Base-by-base conservation (phyloP, 1,140 invertebrate genomes). In the Eupristina koningsbergeri region DNA sequence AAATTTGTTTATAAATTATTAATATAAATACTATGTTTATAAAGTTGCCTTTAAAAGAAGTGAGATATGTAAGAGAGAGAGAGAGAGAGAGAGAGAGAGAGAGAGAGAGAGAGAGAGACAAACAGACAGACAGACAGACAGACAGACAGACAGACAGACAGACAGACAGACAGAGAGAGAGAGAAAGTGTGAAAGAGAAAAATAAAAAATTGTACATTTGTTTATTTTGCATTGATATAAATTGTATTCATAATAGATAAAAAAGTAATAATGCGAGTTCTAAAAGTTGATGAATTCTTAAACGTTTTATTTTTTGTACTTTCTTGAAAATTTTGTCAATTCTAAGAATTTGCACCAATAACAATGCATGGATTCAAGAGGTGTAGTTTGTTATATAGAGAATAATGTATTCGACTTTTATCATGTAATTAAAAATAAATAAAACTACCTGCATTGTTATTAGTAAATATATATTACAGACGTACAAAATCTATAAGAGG, bases 131-230 rank as follows among this genome's bases (percentile, higher is more conserved):
- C n/a, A n/a, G n/a, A n/a, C n/a, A n/a, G n/a, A n/a, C n/a, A n/a
- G 11, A 22, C 0, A 67, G 64, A 36, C n/a, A n/a, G 34, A 76
- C 17, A 75, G 15, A 53, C 34, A 17, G 31, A 36, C 0, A 22
- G 1, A 67, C 31, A 36, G 36, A n/a, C 17, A 76, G 29, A 75
- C 5, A 53, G 47, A 17, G 31, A 36, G 8, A n/a, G 11, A 22
- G 1, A 67, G 64, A 36, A 41, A n/a, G 34, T 58, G 29, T 53
- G 15, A 53, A 58, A 17, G 31, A 36, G 8, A 34, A 31, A 71
- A 50, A 31, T 61, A 19, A 76, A 79, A 73, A 64, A 85, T 87
- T 87, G 87, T 89, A 87, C 78, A 89, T 87, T 87, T 86, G 75
- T 85, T 89, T 87, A 86, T 82, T 82, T 80, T 67, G 71, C 41